Base-by-base conservation (phyloP, 2,113 vertebrate species). In the Microtus richardsoni region DNA sequence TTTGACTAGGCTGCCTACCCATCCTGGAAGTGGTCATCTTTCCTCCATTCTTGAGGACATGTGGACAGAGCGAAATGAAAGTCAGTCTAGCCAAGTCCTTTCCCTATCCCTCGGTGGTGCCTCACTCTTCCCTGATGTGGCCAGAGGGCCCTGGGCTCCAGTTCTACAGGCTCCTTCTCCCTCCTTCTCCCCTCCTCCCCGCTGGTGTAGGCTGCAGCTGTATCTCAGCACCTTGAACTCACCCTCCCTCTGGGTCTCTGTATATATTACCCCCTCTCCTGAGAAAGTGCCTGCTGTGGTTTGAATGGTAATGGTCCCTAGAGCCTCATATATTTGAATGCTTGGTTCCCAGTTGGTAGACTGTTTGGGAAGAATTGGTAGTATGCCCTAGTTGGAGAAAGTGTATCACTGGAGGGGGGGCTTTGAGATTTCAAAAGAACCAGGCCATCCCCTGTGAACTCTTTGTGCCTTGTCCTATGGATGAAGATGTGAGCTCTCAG, bases 171-270 rank as follows among this genome's bases (percentile, higher is more conserved):
- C 5, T 75, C 5, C 64, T 1, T 21, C 28, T 33, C 4, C 47
- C 13, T 17, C 39, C 5, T 1, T 0, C 0, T 22, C 62, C 39
- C 21, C 33, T n/a, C 39, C 6, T 0, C 0, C 0, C 36, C n/a
- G 28, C 28, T 62, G n/a, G 58, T 1, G 0, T 9, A 52, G 28
- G 12, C 44, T n/a, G 21, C 13, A 36, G 22, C 0, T 26, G 1
- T 0, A 2, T 19, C 47, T 4, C 1, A 6, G n/a, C 33, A 33
- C 36, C 49, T 5, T 1, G 28, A 22, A 8, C 62, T 11, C 1
- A 17, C 13, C 24, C 14, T 64, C 24, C 41, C 41, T 39, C 41
- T 7, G 19, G 39, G 62, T 58, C 78, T 93, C 3, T 22, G 36
- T 39, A 33, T 30, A 41, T 6, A 3, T 8, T 0, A 10, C 22